phyloP scores from a whole-genome alignment of 2,113 vertebrate genomes.

The Gavialis gangeticus region DNA sequence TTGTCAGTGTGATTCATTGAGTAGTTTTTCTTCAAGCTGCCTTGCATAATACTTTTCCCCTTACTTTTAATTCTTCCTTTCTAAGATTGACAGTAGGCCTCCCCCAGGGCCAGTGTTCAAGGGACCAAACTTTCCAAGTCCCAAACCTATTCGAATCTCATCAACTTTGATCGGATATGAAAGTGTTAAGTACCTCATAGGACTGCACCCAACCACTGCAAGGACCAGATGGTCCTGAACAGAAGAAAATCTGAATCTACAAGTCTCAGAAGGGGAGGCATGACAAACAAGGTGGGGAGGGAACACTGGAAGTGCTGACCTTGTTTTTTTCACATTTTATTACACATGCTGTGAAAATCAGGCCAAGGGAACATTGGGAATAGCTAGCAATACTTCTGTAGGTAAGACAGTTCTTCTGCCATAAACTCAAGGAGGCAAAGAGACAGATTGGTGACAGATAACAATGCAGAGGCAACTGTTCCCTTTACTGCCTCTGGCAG shows the following conservation, averaged over 20 bases:
- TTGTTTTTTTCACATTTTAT: not conserved
- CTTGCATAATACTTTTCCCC: not conserved
- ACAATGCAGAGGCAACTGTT: not conserved
- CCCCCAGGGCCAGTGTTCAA: not conserved
- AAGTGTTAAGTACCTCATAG: rapidly evolving
- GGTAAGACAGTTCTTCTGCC: not conserved
- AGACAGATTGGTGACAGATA: not conserved
- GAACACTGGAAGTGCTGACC: not conserved
- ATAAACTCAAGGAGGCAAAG: not conserved
- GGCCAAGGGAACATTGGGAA: not conserved
- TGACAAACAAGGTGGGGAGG: not conserved
- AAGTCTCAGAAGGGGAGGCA: not conserved
- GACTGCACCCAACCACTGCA: not conserved
- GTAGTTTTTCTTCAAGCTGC: not conserved
- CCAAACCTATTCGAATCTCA: not conserved
- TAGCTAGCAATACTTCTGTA: not conserved
- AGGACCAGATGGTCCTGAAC: not conserved
- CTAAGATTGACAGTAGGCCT: not conserved
- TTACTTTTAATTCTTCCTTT: not conserved
- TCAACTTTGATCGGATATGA: not conserved
- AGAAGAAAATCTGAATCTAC: not conserved
- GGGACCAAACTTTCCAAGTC: not conserved
- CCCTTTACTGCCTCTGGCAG: not conserved
- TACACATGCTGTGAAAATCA: not conserved
- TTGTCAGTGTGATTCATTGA: not conserved